Evolutionary conservation across 2,888 invertebrate genomes (phyloP).

Genomic region (Galerucella nymphaeae): DNA sequence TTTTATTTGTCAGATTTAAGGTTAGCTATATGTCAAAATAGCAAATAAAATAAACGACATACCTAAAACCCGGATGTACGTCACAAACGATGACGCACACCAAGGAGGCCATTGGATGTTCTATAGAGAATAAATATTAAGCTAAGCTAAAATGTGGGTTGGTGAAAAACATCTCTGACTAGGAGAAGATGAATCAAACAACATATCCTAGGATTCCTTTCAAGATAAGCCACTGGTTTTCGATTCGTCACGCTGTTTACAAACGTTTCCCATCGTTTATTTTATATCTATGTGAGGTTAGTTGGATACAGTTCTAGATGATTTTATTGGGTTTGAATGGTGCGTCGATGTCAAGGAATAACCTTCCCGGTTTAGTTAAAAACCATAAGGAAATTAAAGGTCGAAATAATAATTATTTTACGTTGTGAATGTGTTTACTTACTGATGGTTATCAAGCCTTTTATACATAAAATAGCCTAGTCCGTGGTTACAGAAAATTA

Average conservation of each 20-base stretch:
- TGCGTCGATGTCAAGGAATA: conserved; percentile 3
- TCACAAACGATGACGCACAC: no score
- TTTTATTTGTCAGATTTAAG: no score
- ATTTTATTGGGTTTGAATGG: neutral
- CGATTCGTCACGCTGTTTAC: neutral
- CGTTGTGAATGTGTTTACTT: conserved; percentile 4
- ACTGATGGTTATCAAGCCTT: neutral
- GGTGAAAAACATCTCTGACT: no score
- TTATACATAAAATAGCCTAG: neutral
- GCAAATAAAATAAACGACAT: no score
- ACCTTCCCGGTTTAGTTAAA: conserved; percentile 26
- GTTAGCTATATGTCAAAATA: no score
- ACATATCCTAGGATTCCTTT: no score
- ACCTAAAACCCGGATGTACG: no score
- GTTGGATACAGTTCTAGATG: neutral
- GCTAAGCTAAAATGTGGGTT: no score
- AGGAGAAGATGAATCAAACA: no score
- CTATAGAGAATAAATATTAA: no score
- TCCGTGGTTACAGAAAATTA: neutral
- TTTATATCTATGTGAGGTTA: neutral
- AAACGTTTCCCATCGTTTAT: neutral
- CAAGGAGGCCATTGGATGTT: no score
- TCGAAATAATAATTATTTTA: conserved; percentile 12
- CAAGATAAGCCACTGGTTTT: neutral
- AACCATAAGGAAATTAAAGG: conserved; percentile 23